A percentile compares a stretch with the other conserved stretches of the same genome.
These are phyloP conservation scores for Cettia cetti DNA, from an alignment of 2,113 vertebrate genomes.

Conservation along the genomic window DNA sequence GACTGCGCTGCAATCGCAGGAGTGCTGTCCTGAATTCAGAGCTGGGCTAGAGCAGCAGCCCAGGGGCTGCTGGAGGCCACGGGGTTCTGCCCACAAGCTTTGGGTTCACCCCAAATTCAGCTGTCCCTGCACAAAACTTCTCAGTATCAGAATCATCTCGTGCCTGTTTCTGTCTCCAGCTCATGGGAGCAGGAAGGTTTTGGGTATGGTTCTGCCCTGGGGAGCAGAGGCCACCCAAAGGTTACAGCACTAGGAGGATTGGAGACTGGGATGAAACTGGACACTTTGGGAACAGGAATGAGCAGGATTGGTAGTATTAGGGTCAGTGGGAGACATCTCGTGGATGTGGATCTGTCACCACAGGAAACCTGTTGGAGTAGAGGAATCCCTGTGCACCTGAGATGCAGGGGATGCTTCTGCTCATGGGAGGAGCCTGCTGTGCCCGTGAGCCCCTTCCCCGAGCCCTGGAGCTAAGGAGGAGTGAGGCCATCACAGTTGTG, in stretches of 20 bases:
- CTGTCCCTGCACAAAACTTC: not conserved
- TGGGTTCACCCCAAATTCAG: not conserved
- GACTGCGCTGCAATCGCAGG: not conserved
- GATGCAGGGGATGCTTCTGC: not conserved
- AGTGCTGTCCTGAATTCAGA: not conserved
- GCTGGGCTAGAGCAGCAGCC: not conserved
- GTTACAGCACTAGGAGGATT: not conserved
- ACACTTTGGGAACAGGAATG: not conserved
- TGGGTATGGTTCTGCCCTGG: not conserved
- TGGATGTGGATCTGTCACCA: fast-evolving
- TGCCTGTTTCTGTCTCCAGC: not conserved
- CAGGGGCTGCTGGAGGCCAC: not conserved
- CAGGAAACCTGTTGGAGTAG: fast-evolving
- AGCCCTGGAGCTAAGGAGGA: fast-evolving
- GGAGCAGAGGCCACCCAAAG: not conserved
- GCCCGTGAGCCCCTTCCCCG: not conserved
- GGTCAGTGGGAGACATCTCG: not conserved
- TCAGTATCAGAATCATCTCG: fast-evolving
- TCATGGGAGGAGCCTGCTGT: fast-evolving
- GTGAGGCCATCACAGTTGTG: fast-evolving
- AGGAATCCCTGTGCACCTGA: not conserved
- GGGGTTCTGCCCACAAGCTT: not conserved
- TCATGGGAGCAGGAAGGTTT: not conserved
- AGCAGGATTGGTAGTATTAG: not conserved
- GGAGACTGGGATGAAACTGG: not conserved